Evolutionary conservation across 2,888 invertebrate species (phyloP), one percentile per base, ranked within the genome.

Genomic region (Drosophila rubida): DNA sequence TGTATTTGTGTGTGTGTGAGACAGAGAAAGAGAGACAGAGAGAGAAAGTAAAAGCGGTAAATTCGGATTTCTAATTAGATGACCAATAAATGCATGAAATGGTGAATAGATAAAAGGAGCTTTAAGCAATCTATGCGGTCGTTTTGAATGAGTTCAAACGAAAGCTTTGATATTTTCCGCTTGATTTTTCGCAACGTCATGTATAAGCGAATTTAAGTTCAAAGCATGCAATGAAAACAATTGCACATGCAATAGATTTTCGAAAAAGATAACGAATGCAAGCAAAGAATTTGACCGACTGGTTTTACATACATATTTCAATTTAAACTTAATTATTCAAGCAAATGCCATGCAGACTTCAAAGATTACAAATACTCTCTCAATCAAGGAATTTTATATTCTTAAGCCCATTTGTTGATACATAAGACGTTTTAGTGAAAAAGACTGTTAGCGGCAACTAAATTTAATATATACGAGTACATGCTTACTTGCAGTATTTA

Each of bases 231-330:
- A 54, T 32, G 44, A 23, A 54, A 54, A 32, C 22, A 42, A 23
- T 14, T 32, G 32, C 54, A 32, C 54, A 54, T 32, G 54, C 54
- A 44, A 54, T 54, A 11, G 54, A 54, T 54, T 32, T 32, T 32
- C 30, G 8, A 44, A 9, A 54, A 32, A 44, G 54, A 54, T 44
- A 54, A 41, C 27, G 39, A 14, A 1, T n/a, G 27, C 4, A n/a
- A 16, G 25, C 16, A n/a, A 54, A 44, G 42, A 44, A 54, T 54
- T 54, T 44, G 16, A 16, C 19, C 16, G 19, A 19, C 16, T 13
- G 16, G 19, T 19, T 14, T 9, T 41, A 19, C 41, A 19, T 41
- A 41, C 4, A 4, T 41, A 14, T 14, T 19, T 16, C 41, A 19
- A 41, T 22, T 30, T 53, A 27, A 27, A 13, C 30, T 30, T 19